Evolutionary conservation across 1,140 invertebrate species (phyloP).

Genomic region (Drosophila equinoxialis): DNA sequence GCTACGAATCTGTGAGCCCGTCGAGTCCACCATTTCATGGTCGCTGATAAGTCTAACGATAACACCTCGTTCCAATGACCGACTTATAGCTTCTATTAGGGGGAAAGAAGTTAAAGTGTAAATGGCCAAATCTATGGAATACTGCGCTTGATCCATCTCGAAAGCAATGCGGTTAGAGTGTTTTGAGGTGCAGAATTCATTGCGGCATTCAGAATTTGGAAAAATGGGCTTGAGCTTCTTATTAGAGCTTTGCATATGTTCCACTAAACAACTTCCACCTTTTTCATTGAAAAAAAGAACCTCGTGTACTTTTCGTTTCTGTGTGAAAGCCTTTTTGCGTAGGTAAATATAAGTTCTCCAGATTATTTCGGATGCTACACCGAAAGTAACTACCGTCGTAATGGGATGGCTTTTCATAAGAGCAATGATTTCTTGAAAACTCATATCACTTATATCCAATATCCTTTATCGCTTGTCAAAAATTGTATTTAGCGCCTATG

Average conservation of each 20-base stretch:
- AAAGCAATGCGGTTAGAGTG: constrained; percentile 36
- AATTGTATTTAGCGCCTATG: constrained; percentile 10
- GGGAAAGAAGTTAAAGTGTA: constrained; percentile 55
- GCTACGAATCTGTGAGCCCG: constrained; percentile 36
- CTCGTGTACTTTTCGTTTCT: constrained; percentile 14
- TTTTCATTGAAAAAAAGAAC: constrained; percentile 59
- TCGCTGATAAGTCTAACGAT: constrained; percentile 63
- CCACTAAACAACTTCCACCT: neutral
- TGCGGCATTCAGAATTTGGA: constrained; percentile 5
- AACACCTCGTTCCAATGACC: constrained; percentile 54
- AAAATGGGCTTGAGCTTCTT: neutral
- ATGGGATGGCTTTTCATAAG: constrained; percentile 5
- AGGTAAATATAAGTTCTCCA: neutral
- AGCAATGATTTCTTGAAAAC: neutral
- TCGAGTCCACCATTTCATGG: constrained; percentile 50
- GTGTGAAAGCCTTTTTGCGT: neutral
- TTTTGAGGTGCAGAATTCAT: constrained; percentile 38
- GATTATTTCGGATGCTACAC: constrained; percentile 13
- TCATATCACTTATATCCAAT: neutral
- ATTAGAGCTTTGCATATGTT: neutral
- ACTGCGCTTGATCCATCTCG: constrained; percentile 55
- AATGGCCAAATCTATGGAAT: constrained; percentile 68
- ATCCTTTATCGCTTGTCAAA: neutral
- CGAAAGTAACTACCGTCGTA: neutral
- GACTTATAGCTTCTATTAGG: constrained; percentile 32